phyloP scores from a whole-genome alignment of 2,797 vertebrate genomes.

The Pseudochromis fuscus region DNA sequence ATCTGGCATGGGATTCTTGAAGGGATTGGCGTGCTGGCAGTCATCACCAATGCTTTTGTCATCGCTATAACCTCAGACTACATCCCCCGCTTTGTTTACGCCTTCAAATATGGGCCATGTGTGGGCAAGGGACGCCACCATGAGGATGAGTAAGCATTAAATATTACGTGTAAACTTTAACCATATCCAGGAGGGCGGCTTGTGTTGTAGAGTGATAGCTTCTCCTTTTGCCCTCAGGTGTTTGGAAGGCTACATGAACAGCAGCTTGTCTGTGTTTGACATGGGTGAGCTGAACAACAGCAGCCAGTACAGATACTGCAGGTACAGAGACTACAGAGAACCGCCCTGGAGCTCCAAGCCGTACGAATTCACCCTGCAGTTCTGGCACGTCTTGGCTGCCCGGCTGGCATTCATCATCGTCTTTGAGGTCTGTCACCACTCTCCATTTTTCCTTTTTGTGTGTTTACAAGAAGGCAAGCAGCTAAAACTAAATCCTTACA shows the following conservation, averaged over 20 bases:
- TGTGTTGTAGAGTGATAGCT: conserved; percentile 10
- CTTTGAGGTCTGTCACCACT: conserved; percentile 91
- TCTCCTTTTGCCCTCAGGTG: conserved; percentile 83
- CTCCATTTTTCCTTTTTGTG: conserved; percentile 11
- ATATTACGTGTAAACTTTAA: background rate
- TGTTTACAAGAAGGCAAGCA: conserved; percentile 21
- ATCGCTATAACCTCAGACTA: conserved; percentile 99
- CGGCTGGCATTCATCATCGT: conserved; percentile 98
- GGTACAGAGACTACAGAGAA: conserved; percentile 96
- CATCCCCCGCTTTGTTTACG: conserved; percentile 98
- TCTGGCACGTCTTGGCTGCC: conserved; percentile 98
- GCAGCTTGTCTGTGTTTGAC: conserved; percentile 96
- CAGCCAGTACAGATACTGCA: conserved; percentile 89
- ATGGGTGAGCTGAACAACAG: conserved; percentile 89
- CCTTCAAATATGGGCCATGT: conserved; percentile 98
- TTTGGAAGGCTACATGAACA: conserved; percentile 95
- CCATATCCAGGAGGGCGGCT: background rate
- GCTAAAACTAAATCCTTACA: conserved; percentile 40
- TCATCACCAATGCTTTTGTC: conserved; percentile 99
- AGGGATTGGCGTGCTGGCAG: conserved; percentile 96
- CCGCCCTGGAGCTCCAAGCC: conserved; percentile 93
- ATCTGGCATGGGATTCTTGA: conserved; percentile 99
- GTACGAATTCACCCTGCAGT: conserved; percentile 97
- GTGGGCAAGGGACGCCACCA: conserved; percentile 89
- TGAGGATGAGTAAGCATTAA: conserved; percentile 82